Base-by-base conservation (phyloP, 1,140 invertebrate species). In the Panonychus citri region DNA sequence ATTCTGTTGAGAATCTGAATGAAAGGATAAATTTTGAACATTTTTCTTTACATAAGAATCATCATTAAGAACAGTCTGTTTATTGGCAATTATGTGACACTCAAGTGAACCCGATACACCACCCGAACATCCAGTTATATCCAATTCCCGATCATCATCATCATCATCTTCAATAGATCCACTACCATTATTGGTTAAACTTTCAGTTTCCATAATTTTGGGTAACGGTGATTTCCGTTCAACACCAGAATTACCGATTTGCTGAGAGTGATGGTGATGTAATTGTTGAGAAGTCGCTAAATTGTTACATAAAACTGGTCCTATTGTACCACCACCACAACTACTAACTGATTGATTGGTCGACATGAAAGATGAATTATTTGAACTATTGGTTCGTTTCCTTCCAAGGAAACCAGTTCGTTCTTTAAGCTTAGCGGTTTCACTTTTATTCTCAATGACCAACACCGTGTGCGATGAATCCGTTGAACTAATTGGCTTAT, bases 131-230 rank as follows among this genome's bases (percentile, higher is more conserved):
- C 30, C 30, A 34, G 30, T 19, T 26, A 57, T 40, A 37, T 54
- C 55, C 39, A 62, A 53, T 21, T 61, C 59, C 1, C 53, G 37
- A n/a, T 62, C 59, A 15, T 62, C 61, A 0, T 63, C 62, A 1
- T 62, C 60, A 21, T 64, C 63, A 37, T 61, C 48, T 19, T 55
- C 61, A 7, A 56, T 56, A 10, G 58, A 58, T 8, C 56, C 58
- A 19, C 52, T 62, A n/a, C 52, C 50, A 34, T 37, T 56, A 25
- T 59, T 60, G 5, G 60, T 62, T 12, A 27, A 43, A 3, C 25
- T 53, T 2, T 21, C 25, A 25, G 54, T 59, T 7, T 57, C 60
- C 10, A 46, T 24, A 2, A 46, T 46, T 46, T 46, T n/a, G 1
- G 43, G 43, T n/a, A 46, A 46, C 10, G 10, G 13, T 5, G 30